Percentiles rank a stretch among this genome's conserved stretches.
Conservation (phyloP, 2,888 invertebrate genomes). For the Papilio elwesi region DNA sequence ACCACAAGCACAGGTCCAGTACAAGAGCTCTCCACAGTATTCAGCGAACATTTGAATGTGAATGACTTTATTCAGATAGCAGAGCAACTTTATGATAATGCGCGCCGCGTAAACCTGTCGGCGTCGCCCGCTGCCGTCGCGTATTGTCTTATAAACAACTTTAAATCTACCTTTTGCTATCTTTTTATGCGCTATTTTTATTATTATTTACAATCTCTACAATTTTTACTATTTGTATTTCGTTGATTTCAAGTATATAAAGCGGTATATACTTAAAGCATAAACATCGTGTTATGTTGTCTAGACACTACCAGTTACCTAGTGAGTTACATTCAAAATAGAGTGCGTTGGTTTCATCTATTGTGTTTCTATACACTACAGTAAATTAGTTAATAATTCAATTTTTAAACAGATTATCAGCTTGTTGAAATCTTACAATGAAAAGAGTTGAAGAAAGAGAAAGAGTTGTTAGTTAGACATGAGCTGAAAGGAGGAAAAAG, state of each 20-base stretch:
- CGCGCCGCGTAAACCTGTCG: constrained; percentile 62
- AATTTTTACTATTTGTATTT: background rate
- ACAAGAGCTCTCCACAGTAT: constrained; percentile 68
- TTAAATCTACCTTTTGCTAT: constrained; percentile 5
- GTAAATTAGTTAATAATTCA: background rate
- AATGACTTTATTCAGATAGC: constrained; percentile 79
- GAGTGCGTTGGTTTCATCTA: background rate
- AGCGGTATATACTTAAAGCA: background rate
- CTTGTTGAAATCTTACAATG: background rate
- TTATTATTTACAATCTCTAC: background rate
- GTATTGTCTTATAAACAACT: constrained; percentile 14
- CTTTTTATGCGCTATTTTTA: constrained; percentile 44
- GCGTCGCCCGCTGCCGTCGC: background rate
- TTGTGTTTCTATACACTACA: background rate
- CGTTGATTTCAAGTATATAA: background rate
- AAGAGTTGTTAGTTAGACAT: too few species aligned
- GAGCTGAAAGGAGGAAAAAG: too few species aligned
- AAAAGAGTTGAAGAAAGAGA: too few species aligned
- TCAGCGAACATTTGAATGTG: constrained; percentile 75
- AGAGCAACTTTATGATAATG: constrained; percentile 66
- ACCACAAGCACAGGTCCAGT: constrained; percentile 61
- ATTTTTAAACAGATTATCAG: background rate
- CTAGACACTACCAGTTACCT: constrained; percentile 7
- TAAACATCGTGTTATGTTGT: constrained; percentile 34
- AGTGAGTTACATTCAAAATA: background rate